A percentile compares a stretch with the other conserved stretches of the same genome.
These are phyloP conservation scores for Sphaerophoria rueppellii DNA, from an alignment of 2,888 invertebrate species.

Conservation along the genomic window DNA sequence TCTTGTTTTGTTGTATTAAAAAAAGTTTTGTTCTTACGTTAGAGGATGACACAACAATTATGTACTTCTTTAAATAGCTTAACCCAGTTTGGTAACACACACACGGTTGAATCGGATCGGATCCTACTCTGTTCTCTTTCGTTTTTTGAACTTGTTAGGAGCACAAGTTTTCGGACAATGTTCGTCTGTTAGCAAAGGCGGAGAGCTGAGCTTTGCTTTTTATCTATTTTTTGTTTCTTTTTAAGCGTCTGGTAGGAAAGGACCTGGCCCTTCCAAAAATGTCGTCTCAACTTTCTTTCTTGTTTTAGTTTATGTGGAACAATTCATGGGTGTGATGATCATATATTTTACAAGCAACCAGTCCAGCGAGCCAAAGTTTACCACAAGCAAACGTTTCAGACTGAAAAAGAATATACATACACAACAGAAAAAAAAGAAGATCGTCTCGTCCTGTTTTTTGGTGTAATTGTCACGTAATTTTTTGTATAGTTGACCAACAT, in stretches of 20 bases:
- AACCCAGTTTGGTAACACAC: slow-evolving; percentile 60
- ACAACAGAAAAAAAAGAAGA: slow-evolving; percentile 48
- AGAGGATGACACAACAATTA: slow-evolving; percentile 64
- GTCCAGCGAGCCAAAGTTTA: slow-evolving; percentile 65
- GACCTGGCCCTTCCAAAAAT: too few species aligned
- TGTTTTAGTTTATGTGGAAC: slow-evolving; percentile 38
- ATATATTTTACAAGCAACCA: slow-evolving; percentile 16
- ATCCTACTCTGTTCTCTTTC: slow-evolving; percentile 4
- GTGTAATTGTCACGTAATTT: slow-evolving; percentile 7
- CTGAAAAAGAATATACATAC: slow-evolving; percentile 74
- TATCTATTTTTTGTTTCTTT: slow-evolving; percentile 10
- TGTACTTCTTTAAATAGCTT: slow-evolving; percentile 64
- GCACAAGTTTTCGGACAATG: slow-evolving; percentile 8
- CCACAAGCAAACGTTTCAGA: slow-evolving; percentile 62
- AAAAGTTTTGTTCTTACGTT: slow-evolving; percentile 65
- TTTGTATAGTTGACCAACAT: slow-evolving; percentile 56
- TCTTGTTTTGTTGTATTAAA: slow-evolving; percentile 24
- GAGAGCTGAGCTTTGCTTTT: background rate
- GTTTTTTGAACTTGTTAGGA: slow-evolving; percentile 1
- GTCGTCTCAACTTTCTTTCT: slow-evolving; percentile 46
- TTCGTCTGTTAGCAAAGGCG: slow-evolving; percentile 22
- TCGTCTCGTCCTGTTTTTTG: slow-evolving; percentile 29
- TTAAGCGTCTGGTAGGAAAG: slow-evolving; percentile 24
- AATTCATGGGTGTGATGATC: slow-evolving; percentile 46
- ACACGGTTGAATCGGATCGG: slow-evolving; percentile 34